phyloP scores from a whole-genome alignment of 92 coral and sea anemone genomes.

The Palythoa grandis region DNA sequence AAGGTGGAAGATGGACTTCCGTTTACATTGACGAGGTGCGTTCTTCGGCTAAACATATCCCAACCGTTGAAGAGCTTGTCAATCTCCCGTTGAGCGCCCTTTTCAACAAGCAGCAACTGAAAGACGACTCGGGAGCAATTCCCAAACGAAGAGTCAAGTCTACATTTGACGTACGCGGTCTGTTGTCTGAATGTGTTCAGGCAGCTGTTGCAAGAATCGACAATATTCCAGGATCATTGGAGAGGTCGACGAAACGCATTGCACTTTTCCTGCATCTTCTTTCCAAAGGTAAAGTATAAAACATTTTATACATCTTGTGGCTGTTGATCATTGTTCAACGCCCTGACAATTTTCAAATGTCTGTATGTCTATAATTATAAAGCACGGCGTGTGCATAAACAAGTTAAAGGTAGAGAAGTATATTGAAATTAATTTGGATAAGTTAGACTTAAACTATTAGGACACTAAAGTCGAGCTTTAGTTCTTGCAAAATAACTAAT shows the following conservation, averaged over 20 bases:
- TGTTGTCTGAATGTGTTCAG: conserved; percentile 74
- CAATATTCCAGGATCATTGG: conserved; percentile 57
- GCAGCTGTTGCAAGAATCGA: conserved; percentile 87
- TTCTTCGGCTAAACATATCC: conserved; percentile 64
- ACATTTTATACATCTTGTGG: too few relatives aligned
- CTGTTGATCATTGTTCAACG: too few relatives aligned
- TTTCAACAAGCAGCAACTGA: conserved; percentile 37
- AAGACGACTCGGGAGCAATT: conserved; percentile 5
- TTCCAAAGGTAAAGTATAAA: conserved; percentile 40
- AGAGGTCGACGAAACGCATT: conserved; percentile 78
- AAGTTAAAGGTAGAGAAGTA: too few relatives aligned
- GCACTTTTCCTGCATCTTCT: conserved; percentile 68
- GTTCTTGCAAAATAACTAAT: too few relatives aligned
- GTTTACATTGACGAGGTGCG: conserved; percentile 80
- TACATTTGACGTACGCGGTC: conserved; percentile 50
- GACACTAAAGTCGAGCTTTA: too few relatives aligned
- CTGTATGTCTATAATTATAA: too few relatives aligned
- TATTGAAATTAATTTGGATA: too few relatives aligned
- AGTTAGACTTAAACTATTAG: too few relatives aligned
- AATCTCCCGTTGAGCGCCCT: conserved; percentile 72
- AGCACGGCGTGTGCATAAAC: too few relatives aligned
- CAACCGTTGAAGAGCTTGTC: conserved; percentile 54
- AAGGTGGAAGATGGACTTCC: conserved; percentile 76
- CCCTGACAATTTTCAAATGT: too few relatives aligned
- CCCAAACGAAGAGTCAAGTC: neutral